These are phyloP conservation scores for Rousettus madagascariensis DNA, from an alignment of 2,797 vertebrate species.

Conservation along the genomic window DNA sequence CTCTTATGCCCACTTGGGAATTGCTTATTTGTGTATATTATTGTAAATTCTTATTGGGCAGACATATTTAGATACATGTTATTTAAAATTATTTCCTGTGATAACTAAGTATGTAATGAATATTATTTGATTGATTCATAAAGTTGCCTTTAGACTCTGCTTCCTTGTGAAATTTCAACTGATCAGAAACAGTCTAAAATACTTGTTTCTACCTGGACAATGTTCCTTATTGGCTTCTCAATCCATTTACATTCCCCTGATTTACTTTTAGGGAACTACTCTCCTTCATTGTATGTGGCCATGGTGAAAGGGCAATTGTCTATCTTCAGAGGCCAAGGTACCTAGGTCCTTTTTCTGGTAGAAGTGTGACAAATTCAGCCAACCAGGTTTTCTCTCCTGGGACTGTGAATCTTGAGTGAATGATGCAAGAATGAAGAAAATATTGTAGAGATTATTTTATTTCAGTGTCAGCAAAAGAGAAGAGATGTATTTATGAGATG, in stretches of 20 bases:
- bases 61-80: background rate
- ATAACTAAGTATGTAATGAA: background rate
- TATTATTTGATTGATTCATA: background rate
- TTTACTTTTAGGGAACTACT: background rate
- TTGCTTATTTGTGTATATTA: background rate
- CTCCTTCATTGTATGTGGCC: background rate
- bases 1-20: background rate
- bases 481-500: background rate
- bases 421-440: conserved; percentile 25
- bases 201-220: background rate
- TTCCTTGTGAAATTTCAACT: background rate
- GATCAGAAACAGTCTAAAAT: background rate
- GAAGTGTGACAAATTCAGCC: background rate
- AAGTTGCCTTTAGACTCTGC: background rate
- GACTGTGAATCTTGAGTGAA: background rate
- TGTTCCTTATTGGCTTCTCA: background rate
- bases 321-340: background rate
- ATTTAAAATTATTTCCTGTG: background rate
- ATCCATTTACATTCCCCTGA: background rate
- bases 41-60: background rate
- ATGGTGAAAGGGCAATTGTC: background rate
- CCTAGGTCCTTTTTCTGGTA: background rate
- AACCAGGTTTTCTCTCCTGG: background rate
- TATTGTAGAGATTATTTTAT: background rate
- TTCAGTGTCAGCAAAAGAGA: background rate